Conservation (phyloP, 1,140 invertebrate genomes). For the Papilio glaucus region DNA sequence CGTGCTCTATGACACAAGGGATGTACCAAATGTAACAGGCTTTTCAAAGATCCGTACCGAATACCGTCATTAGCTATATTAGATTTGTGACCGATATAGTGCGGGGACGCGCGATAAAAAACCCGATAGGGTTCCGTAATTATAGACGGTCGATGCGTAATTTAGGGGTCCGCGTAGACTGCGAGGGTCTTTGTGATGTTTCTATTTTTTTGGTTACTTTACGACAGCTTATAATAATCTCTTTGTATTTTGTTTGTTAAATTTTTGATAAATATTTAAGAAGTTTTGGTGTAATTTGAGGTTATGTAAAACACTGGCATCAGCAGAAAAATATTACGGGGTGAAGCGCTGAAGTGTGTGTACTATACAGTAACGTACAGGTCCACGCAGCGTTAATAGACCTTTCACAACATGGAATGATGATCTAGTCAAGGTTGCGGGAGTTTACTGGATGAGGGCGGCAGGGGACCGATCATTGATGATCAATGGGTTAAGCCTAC, state of each 20-base stretch:
- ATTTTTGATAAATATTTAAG: neutral
- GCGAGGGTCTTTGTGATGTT: slow-evolving; percentile 56
- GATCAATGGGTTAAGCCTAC: too few species aligned
- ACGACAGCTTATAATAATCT: slow-evolving; percentile 49
- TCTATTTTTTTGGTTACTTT: slow-evolving; percentile 52
- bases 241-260: slow-evolving; percentile 42
- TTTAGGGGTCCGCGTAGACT: slow-evolving; percentile 65
- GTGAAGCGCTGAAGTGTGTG: too few species aligned
- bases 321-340: too few species aligned
- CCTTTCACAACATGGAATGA: too few species aligned
- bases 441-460: too few species aligned
- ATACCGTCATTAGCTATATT: slow-evolving; percentile 72
- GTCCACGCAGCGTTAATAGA: too few species aligned
- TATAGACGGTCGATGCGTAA: slow-evolving; percentile 64
- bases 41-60: slow-evolving; percentile 56
- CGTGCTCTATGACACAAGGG: slow-evolving; percentile 58
- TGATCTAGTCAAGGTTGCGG: too few species aligned
- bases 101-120: slow-evolving; percentile 57
- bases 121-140: slow-evolving; percentile 66
- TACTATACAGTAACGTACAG: too few species aligned
- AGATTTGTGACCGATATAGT: slow-evolving; percentile 71
- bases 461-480: too few species aligned
- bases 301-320: too few species aligned
- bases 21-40: slow-evolving; percentile 59
- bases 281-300: neutral